phyloP scores from a whole-genome alignment of 23 tunicate species.

The Diplosoma virens region DNA sequence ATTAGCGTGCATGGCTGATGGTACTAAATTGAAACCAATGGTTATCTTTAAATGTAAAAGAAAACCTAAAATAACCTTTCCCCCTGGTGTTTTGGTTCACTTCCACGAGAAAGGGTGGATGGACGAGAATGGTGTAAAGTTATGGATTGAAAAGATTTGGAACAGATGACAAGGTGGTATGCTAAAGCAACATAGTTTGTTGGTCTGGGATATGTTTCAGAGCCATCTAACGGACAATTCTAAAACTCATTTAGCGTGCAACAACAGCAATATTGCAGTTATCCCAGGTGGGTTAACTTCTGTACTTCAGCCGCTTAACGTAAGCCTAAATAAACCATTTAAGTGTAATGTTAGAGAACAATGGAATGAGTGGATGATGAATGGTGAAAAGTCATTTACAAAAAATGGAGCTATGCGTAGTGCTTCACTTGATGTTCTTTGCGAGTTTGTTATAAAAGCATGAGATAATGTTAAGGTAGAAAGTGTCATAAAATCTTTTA shows the following conservation, averaged over 20 bases:
- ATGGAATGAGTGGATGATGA: slow-evolving; percentile 5
- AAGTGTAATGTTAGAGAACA: neutral
- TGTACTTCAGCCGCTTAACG: slow-evolving; percentile 27
- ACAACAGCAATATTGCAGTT: slow-evolving; percentile 9
- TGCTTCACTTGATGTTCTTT: neutral
- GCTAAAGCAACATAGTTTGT: neutral
- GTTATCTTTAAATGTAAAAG: slow-evolving; percentile 19
- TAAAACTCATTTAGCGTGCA: neutral
- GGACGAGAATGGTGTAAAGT: slow-evolving; percentile 1
- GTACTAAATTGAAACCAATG: slow-evolving; percentile 17
- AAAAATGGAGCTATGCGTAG: neutral
- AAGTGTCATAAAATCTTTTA: neutral
- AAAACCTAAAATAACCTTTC: slow-evolving; percentile 8
- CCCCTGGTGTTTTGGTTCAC: slow-evolving; percentile 13
- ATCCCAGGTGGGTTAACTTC: slow-evolving; percentile 31
- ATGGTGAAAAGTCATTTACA: slow-evolving; percentile 5
- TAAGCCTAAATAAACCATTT: slow-evolving; percentile 25
- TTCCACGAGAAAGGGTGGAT: slow-evolving; percentile 6
- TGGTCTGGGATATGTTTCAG: slow-evolving; percentile 26
- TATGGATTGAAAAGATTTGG: slow-evolving; percentile 11
- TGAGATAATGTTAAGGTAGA: neutral
- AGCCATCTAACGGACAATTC: neutral
- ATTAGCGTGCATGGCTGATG: slow-evolving; percentile 14
- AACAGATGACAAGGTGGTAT: slow-evolving; percentile 14
- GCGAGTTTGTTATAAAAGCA: slow-evolving; percentile 10